Conservation (phyloP, 2,888 invertebrate species). For the Brenthis daphne region DNA sequence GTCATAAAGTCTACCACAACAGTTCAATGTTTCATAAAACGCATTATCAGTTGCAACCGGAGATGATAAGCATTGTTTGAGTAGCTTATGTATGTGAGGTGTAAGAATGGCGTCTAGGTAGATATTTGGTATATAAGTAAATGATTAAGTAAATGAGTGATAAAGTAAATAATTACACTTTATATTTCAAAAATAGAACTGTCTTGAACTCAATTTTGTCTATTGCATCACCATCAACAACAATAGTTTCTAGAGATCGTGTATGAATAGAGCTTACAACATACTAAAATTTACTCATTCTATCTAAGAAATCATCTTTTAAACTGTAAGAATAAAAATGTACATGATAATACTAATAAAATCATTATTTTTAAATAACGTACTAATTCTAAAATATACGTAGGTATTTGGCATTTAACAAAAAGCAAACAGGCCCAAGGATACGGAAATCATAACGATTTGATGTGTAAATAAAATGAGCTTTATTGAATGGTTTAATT, state of each 20-base stretch:
- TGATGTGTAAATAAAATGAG: constrained; percentile 23
- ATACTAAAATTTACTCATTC: constrained; percentile 6
- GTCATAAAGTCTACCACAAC: not conserved
- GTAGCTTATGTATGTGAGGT: constrained; percentile 22
- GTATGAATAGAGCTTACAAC: constrained; percentile 11
- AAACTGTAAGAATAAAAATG: too few relatives aligned
- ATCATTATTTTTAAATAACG: not conserved
- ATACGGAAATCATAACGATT: constrained; percentile 19
- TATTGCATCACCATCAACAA: constrained; percentile 8
- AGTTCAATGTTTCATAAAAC: constrained; percentile 16
- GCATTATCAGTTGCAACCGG: constrained; percentile 30
- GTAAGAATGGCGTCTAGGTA: constrained; percentile 27
- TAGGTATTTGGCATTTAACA: constrained; percentile 3
- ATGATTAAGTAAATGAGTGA: too few relatives aligned
- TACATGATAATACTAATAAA: not conserved
- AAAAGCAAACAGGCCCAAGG: constrained; percentile 4
- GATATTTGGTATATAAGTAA: constrained; percentile 28
- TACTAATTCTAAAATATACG: constrained; percentile 4
- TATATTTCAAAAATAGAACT: constrained; percentile 7
- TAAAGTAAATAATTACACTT: constrained; percentile 25
- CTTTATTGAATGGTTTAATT: constrained; percentile 16
- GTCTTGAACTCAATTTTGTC: constrained; percentile 9
- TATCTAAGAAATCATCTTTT: constrained; percentile 1
- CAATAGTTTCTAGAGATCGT: constrained; percentile 11
- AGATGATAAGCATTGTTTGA: constrained; percentile 31